Conservation (phyloP, 2,888 invertebrate genomes). For the Lochmaea capreae region DNA sequence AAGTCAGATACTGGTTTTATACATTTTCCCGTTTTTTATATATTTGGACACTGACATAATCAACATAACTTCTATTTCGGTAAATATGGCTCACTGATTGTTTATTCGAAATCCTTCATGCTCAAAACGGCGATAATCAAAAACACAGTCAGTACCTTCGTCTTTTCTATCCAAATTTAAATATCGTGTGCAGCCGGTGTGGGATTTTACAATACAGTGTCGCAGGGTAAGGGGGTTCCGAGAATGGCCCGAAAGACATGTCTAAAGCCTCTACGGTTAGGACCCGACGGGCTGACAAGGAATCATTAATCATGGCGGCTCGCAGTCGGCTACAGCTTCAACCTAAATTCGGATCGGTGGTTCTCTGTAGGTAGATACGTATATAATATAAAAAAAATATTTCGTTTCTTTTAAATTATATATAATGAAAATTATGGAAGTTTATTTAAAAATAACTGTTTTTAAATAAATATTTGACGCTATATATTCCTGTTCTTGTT, state of each 20-base stretch:
- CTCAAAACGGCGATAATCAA: constrained; percentile 65
- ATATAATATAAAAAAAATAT: constrained; percentile 11
- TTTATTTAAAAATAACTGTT: too few species aligned
- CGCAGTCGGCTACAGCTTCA: constrained; percentile 64
- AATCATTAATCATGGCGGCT: constrained; percentile 66
- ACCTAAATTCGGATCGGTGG: constrained; percentile 64
- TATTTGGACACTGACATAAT: background rate
- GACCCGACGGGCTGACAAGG: constrained; percentile 64
- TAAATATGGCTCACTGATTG: constrained; percentile 30
- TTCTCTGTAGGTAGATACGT: constrained; percentile 50
- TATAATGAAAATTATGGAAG: background rate
- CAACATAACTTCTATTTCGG: background rate
- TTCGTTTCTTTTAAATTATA: background rate
- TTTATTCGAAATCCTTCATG: constrained; percentile 63
- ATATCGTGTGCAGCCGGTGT: constrained; percentile 62
- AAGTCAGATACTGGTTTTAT: background rate
- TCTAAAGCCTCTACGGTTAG: constrained; percentile 66
- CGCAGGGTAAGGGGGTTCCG: constrained; percentile 58
- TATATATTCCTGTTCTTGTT: too few species aligned
- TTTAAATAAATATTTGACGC: too few species aligned
- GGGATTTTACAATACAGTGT: constrained; percentile 56
- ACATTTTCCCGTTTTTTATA: background rate
- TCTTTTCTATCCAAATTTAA: constrained; percentile 63
- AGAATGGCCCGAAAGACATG: constrained; percentile 64
- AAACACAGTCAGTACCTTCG: constrained; percentile 59